Percentiles rank a stretch among this genome's conserved stretches.
These are phyloP conservation scores for Heteractis magnifica DNA, from an alignment of 92 coral and sea anemone species.

Conservation along the genomic window DNA sequence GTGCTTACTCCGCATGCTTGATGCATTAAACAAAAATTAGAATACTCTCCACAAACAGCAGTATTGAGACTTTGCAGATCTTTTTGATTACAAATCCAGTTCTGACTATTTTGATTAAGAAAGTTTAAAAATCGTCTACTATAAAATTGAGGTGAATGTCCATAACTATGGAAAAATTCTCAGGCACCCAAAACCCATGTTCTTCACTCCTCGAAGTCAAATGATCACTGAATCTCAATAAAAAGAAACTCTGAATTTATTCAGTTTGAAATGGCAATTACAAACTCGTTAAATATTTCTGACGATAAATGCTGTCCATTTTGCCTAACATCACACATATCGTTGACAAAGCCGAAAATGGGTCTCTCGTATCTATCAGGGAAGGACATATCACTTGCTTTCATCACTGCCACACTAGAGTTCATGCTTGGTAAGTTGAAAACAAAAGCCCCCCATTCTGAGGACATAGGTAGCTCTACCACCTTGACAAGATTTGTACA, in stretches of 20 bases:
- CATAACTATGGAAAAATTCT: too few relatives aligned
- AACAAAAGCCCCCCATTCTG: not conserved
- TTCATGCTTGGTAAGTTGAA: not conserved
- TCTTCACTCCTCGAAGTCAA: too few relatives aligned
- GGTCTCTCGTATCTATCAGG: not conserved
- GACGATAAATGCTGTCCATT: not conserved
- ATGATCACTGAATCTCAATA: too few relatives aligned
- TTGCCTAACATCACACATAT: not conserved
- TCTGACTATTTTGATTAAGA: too few relatives aligned
- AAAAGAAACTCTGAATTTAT: not conserved
- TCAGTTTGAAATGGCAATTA: not conserved
- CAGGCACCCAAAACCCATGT: too few relatives aligned
- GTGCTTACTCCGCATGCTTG: too few relatives aligned
- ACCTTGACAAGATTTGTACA: not conserved
- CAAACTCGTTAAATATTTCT: slow-evolving; percentile 1
- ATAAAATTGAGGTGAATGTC: too few relatives aligned
- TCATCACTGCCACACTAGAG: slow-evolving; percentile 2
- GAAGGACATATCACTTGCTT: not conserved
- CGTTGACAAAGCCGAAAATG: not conserved
- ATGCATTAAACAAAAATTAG: too few relatives aligned
- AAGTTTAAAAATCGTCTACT: too few relatives aligned
- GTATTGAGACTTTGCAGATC: too few relatives aligned
- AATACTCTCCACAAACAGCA: too few relatives aligned
- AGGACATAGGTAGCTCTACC: not conserved
- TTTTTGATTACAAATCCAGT: too few relatives aligned